Percentiles rank a stretch among this genome's conserved stretches.
Evolutionary conservation across 2,113 vertebrate species (phyloP).

Genomic region (Rhinopomastus cyanomelas): DNA sequence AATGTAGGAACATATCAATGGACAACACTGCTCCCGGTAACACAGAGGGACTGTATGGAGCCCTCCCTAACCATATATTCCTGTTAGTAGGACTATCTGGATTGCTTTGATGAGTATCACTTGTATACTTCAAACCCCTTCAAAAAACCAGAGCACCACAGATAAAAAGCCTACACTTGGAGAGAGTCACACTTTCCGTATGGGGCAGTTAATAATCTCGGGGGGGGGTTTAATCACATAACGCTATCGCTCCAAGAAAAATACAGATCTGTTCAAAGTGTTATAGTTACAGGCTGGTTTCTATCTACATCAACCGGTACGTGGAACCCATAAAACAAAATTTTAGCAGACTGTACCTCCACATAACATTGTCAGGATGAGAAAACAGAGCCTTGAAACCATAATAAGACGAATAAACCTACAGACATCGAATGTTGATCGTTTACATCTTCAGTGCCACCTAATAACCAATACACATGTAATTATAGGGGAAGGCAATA

Average conservation of each 20-base stretch:
- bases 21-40: background rate
- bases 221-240: background rate
- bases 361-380: background rate
- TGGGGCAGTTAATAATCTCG: background rate
- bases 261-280: background rate
- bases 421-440: conserved; percentile 11
- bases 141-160: background rate
- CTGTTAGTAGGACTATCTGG: background rate
- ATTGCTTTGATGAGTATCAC: conserved; percentile 8
- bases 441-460: conserved; percentile 16
- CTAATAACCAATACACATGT: background rate
- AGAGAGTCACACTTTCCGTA: background rate
- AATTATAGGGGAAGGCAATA: conserved; percentile 24
- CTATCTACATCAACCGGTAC: background rate
- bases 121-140: background rate
- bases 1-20: background rate
- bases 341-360: background rate
- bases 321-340: conserved; percentile 16
- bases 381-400: conserved; percentile 23
- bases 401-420: background rate
- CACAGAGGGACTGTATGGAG: background rate
- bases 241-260: background rate
- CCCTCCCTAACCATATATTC: background rate
- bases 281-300: conserved; percentile 6
- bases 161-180: background rate